These are phyloP conservation scores for Caenorhabditis sp. DNA, from an alignment of 2,888 invertebrate genomes.

Conservation along the genomic window DNA sequence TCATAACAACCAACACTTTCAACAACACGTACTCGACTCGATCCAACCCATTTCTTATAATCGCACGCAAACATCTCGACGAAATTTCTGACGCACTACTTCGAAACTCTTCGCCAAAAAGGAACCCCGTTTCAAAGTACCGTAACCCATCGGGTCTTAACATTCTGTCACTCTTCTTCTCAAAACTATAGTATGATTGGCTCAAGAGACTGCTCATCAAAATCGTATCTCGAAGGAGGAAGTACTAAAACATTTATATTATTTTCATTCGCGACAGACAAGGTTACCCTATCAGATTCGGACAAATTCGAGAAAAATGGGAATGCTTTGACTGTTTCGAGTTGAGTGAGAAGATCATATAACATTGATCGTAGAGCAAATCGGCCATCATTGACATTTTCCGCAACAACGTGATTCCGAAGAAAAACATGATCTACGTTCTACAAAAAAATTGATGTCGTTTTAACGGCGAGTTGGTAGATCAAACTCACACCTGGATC, in stretches of 20 bases:
- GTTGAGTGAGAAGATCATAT: background rate
- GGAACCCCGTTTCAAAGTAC: background rate
- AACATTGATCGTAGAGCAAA: too few species aligned
- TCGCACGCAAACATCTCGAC: background rate
- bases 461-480: too few species aligned
- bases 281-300: background rate
- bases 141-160: conserved; percentile 19
- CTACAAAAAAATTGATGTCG: too few species aligned
- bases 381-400: too few species aligned
- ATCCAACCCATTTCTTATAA: background rate
- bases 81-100: background rate
- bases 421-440: too few species aligned
- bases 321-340: background rate
- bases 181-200: conserved; percentile 10
- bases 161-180: conserved; percentile 17
- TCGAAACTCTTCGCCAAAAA: background rate
- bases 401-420: too few species aligned
- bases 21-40: conserved; percentile 30
- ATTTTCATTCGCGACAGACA: too few species aligned
- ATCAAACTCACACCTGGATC: background rate
- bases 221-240: conserved; percentile 26
- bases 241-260: conserved; percentile 14
- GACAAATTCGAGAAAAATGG: background rate
- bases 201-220: conserved; percentile 24
- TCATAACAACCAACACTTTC: conserved; percentile 22